phyloP scores from a whole-genome alignment of 2,113 vertebrate genomes.

The Apistogramma diplotaenia region DNA sequence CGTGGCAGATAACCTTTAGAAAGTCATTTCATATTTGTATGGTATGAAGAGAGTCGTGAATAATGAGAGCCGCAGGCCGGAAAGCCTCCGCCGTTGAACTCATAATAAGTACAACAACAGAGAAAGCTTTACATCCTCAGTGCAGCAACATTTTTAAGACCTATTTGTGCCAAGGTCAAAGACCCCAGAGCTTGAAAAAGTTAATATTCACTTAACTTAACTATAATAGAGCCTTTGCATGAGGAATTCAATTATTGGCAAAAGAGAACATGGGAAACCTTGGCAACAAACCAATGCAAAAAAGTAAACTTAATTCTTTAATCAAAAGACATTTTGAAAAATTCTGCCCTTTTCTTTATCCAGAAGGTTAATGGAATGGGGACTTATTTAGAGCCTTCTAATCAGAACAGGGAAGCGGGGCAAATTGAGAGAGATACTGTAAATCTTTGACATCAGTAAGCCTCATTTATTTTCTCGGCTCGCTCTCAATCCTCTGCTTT shows the following conservation, averaged over 20 bases:
- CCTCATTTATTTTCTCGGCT: slow-evolving; percentile 9
- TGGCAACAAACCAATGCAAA: not conserved
- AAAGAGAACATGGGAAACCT: not conserved
- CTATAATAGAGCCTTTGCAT: not conserved
- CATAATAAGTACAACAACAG: not conserved
- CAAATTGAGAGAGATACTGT: slow-evolving; percentile 21
- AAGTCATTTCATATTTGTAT: slow-evolving; percentile 22
- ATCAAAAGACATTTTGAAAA: not conserved
- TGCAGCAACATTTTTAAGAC: not conserved
- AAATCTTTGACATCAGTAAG: slow-evolving; percentile 27
- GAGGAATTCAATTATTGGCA: not conserved
- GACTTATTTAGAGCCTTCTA: slow-evolving; percentile 18
- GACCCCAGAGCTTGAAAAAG: not conserved
- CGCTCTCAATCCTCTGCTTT: not conserved
- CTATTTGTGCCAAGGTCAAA: slow-evolving; percentile 21
- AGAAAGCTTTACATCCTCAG: not conserved
- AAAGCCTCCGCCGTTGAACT: not conserved
- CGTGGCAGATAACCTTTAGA: slow-evolving; percentile 17
- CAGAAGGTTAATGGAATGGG: slow-evolving; percentile 41
- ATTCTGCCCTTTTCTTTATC: slow-evolving; percentile 13
- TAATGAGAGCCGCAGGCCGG: not conserved
- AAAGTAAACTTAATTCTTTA: not conserved
- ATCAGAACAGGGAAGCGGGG: slow-evolving; percentile 18
- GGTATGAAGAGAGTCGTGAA: not conserved
- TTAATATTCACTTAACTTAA: not conserved